Percentiles rank a stretch among this genome's conserved stretches.
phyloP scores from a whole-genome alignment of 2,113 vertebrate species.

The Coracopsis vasa region DNA sequence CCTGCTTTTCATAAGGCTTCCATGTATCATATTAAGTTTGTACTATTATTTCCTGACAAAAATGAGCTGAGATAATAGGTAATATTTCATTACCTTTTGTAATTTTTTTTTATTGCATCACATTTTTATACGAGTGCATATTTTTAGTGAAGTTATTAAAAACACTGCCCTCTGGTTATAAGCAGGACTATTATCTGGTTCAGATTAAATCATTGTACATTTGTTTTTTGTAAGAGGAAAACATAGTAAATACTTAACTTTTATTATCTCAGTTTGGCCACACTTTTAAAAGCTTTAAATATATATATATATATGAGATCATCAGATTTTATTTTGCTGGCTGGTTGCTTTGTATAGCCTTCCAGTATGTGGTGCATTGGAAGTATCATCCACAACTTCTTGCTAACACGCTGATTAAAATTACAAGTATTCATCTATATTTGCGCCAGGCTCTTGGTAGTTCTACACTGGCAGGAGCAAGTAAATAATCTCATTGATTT shows the following conservation, averaged over 20 bases:
- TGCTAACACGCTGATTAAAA: not conserved
- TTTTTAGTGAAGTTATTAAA: constrained; percentile 68
- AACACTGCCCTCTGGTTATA: constrained; percentile 53
- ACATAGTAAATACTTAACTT: constrained; percentile 15
- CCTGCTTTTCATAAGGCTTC: constrained; percentile 38
- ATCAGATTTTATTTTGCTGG: not conserved
- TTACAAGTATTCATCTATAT: not conserved
- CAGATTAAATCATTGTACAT: constrained; percentile 20
- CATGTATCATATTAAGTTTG: constrained; percentile 15
- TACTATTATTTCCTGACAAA: constrained; percentile 64
- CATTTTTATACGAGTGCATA: constrained; percentile 32
- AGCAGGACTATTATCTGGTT: constrained; percentile 28
- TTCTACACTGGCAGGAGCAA: not conserved
- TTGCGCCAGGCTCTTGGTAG: not conserved
- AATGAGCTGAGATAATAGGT: constrained; percentile 60
- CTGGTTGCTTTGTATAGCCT: not conserved
- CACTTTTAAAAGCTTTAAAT: not conserved
- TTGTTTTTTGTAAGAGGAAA: constrained; percentile 22
- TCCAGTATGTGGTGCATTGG: not conserved
- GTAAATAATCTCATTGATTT: not conserved
- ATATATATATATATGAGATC: not conserved
- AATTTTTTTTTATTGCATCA: constrained; percentile 51
- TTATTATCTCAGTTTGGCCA: constrained; percentile 8
- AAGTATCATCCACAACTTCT: not conserved
- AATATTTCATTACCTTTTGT: constrained; percentile 67